Conservation (phyloP, 2,888 invertebrate species). For the Lucinisca nassula region DNA sequence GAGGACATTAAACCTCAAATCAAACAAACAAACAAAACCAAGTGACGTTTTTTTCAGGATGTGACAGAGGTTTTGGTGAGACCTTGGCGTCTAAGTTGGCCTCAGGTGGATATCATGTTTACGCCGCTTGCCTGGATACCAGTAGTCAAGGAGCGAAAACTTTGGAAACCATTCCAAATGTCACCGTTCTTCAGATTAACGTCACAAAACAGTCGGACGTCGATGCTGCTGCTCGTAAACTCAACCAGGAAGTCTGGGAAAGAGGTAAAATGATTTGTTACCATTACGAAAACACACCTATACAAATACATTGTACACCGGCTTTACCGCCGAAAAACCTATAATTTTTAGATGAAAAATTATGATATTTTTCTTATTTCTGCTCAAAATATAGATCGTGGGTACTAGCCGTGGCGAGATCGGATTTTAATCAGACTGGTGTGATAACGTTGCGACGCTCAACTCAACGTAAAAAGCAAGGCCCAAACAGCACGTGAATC, state of each 20-base stretch:
- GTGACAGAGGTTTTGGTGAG: conserved; percentile 77
- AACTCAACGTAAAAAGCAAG: too few species aligned
- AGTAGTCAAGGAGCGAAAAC: conserved; percentile 68
- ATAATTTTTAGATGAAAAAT: too few species aligned
- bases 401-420: too few species aligned
- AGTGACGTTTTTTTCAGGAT: conserved; percentile 56
- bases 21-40: background rate
- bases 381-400: too few species aligned
- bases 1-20: too few species aligned
- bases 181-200: conserved; percentile 73
- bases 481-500: too few species aligned
- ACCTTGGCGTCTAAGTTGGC: conserved; percentile 68
- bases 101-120: conserved; percentile 64
- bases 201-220: conserved; percentile 72
- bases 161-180: conserved; percentile 55
- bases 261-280: conserved; percentile 49
- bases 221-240: conserved; percentile 30
- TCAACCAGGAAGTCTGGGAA: conserved; percentile 53
- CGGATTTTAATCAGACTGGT: too few species aligned
- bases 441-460: too few species aligned
- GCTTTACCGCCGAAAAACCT: too few species aligned
- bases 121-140: conserved; percentile 68
- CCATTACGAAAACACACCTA: too few species aligned
- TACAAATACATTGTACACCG: too few species aligned
- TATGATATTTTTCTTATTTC: too few species aligned